Conservation (phyloP, 2,113 vertebrate species). For the Phainopepla nitens region DNA sequence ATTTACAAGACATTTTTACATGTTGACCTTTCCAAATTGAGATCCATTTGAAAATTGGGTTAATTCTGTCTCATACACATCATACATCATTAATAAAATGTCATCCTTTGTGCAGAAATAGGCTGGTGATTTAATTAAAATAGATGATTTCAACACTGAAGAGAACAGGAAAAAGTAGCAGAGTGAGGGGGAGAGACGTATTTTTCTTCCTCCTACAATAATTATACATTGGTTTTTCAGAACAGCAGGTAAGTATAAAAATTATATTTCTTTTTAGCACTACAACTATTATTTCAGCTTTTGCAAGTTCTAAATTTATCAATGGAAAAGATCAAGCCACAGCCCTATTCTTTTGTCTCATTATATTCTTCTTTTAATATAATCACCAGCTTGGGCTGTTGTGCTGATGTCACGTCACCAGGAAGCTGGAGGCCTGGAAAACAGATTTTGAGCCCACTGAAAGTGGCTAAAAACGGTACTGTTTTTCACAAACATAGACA, state of each 20-base stretch:
- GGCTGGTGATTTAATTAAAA: slow-evolving; percentile 45
- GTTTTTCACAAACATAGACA: slow-evolving; percentile 28
- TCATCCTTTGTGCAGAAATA: slow-evolving; percentile 45
- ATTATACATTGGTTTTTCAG: neutral
- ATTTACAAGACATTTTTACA: slow-evolving; percentile 28
- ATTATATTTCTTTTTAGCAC: slow-evolving; percentile 48
- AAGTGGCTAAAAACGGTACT: neutral
- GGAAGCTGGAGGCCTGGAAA: slow-evolving; percentile 41
- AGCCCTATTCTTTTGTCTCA: slow-evolving; percentile 31
- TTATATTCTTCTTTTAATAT: slow-evolving; percentile 56
- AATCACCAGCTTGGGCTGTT: slow-evolving; percentile 52
- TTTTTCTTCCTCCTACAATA: slow-evolving; percentile 41
- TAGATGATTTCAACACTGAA: slow-evolving; percentile 7
- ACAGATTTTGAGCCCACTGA: neutral
- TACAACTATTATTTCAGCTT: slow-evolving; percentile 55
- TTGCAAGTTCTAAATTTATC: slow-evolving; percentile 68
- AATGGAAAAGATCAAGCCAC: slow-evolving; percentile 58
- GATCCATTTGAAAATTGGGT: slow-evolving; percentile 40
- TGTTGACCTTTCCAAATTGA: slow-evolving; percentile 36
- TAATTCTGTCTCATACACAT: slow-evolving; percentile 50
- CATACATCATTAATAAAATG: slow-evolving; percentile 53
- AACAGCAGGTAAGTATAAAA: slow-evolving; percentile 21
- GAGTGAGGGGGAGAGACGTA: slow-evolving; percentile 18
- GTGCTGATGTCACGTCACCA: slow-evolving; percentile 52
- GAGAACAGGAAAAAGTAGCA: neutral